phyloP scores from a whole-genome alignment of 2,888 invertebrate genomes.

The Hypsopygia costalis region DNA sequence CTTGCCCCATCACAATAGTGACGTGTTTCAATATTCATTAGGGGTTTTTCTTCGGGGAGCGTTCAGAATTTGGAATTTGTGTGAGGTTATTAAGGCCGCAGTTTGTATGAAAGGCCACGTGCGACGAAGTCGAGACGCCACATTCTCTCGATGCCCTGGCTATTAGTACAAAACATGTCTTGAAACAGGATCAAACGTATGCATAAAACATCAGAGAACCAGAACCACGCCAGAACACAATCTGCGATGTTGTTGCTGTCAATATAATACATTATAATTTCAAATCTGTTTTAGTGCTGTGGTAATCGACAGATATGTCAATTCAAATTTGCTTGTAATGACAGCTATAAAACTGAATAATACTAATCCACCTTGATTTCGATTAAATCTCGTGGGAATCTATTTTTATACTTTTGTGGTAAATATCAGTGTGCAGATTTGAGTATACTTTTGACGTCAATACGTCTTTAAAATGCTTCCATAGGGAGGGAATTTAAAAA shows the following conservation, averaged over 20 bases:
- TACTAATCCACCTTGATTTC: too few relatives aligned
- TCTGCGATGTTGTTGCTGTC: not conserved
- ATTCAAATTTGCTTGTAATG: too few relatives aligned
- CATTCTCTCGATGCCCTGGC: not conserved
- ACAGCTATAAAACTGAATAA: too few relatives aligned
- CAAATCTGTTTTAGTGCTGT: not conserved
- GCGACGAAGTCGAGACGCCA: not conserved
- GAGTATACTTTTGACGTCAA: too few relatives aligned
- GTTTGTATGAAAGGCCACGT: not conserved
- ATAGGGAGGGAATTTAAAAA: too few relatives aligned
- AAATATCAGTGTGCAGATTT: too few relatives aligned
- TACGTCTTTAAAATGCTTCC: too few relatives aligned
- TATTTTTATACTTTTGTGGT: too few relatives aligned
- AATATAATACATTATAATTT: not conserved
- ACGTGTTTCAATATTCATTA: slow-evolving; percentile 47
- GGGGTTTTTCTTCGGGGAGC: slow-evolving; percentile 28
- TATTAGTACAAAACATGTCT: not conserved
- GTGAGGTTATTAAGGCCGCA: slow-evolving; percentile 1
- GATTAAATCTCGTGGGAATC: too few relatives aligned
- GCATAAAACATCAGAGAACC: slow-evolving; percentile 1
- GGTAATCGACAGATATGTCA: too few relatives aligned
- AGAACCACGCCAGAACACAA: not conserved
- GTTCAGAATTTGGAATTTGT: slow-evolving; percentile 21
- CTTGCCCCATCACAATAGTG: slow-evolving; percentile 22
- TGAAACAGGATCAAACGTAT: slow-evolving; percentile 2